These are phyloP conservation scores for Globia sparganii DNA, from an alignment of 2,888 invertebrate genomes.

Conservation along the genomic window DNA sequence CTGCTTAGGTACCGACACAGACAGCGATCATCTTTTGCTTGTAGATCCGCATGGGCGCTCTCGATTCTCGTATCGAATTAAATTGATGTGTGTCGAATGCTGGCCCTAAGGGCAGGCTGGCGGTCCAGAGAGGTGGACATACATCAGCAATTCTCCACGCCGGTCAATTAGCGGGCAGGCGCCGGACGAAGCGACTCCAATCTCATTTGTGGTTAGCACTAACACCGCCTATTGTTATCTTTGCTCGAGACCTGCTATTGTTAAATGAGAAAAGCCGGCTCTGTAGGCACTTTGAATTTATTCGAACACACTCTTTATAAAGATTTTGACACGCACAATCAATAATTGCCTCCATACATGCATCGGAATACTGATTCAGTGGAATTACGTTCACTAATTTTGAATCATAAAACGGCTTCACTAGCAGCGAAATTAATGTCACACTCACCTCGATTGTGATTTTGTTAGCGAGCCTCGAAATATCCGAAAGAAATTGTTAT, in stretches of 20 bases:
- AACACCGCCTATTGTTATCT: slow-evolving; percentile 74
- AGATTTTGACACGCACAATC: slow-evolving; percentile 52
- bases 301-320: slow-evolving; percentile 58
- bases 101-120: slow-evolving; percentile 74
- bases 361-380: slow-evolving; percentile 27
- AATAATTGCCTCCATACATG: slow-evolving; percentile 48
- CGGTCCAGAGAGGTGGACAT: slow-evolving; percentile 77
- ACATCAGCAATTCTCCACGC: slow-evolving; percentile 85
- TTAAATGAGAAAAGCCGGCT: slow-evolving; percentile 64
- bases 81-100: slow-evolving; percentile 81
- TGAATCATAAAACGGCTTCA: slow-evolving; percentile 67
- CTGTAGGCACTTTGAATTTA: slow-evolving; percentile 58
- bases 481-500: slow-evolving; percentile 56
- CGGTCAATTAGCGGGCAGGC: slow-evolving; percentile 83
- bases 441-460: slow-evolving; percentile 77
- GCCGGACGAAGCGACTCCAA: slow-evolving; percentile 73
- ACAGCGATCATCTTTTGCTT: slow-evolving; percentile 39
- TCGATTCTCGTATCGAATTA: slow-evolving; percentile 77
- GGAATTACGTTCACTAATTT: slow-evolving; percentile 55
- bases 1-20: slow-evolving; percentile 18
- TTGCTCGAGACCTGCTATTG: slow-evolving; percentile 73
- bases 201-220: slow-evolving; percentile 74
- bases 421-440: slow-evolving; percentile 74
- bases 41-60: slow-evolving; percentile 68
- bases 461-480: slow-evolving; percentile 65